Percentiles rank a stretch among this genome's conserved stretches.
phyloP scores from a whole-genome alignment of 2,113 vertebrate genomes.

The Muscicapa adusta region DNA sequence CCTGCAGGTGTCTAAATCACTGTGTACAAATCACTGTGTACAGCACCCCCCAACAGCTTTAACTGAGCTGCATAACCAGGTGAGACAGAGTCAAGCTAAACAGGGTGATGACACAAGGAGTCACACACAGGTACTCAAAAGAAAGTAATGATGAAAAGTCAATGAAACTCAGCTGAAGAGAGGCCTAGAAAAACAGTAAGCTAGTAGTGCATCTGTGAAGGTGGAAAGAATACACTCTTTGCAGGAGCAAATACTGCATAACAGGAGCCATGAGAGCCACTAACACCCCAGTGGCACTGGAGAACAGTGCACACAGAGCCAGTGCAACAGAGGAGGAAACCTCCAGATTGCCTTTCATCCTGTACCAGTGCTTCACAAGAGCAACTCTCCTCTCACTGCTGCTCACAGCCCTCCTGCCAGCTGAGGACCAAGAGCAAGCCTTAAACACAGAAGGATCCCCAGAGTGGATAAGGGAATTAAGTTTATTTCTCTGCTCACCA shows the following conservation, averaged over 20 bases:
- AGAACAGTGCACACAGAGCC: neutral
- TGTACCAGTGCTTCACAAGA: neutral
- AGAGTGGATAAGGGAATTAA: neutral
- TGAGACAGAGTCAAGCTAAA: accelerated
- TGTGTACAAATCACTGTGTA: neutral
- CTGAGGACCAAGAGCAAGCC: neutral
- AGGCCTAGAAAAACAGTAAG: neutral
- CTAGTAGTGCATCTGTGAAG: neutral
- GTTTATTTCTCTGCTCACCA: neutral
- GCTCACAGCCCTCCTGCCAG: neutral
- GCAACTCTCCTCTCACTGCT: neutral
- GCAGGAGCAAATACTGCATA: neutral
- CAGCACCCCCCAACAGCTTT: neutral
- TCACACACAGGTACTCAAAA: neutral
- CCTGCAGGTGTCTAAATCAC: neutral
- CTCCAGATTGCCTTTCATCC: accelerated
- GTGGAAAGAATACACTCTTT: neutral
- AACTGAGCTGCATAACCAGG: neutral
- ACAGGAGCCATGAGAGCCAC: neutral
- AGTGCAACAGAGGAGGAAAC: neutral
- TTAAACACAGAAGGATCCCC: neutral
- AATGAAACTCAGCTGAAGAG: neutral
- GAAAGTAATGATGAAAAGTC: neutral
- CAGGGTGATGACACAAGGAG: neutral
- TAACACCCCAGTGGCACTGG: neutral